phyloP scores from a whole-genome alignment of 2,113 vertebrate genomes.

The Herpetotheres cachinnans region DNA sequence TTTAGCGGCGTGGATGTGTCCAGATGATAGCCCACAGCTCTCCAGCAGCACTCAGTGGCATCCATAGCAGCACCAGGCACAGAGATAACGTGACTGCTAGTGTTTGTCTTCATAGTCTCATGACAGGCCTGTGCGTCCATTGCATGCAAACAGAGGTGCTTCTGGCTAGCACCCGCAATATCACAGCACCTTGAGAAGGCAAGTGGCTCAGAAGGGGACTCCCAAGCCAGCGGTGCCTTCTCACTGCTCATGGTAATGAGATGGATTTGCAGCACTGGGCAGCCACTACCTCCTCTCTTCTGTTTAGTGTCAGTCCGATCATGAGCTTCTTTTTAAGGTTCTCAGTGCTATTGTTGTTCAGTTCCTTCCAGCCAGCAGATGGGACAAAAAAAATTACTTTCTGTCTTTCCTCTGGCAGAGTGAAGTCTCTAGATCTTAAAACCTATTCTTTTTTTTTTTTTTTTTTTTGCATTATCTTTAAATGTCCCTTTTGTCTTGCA shows the following conservation, averaged over 20 bases:
- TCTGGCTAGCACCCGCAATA: not conserved
- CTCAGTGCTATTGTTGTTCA: not conserved
- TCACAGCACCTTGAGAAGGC: not conserved
- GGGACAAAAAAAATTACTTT: not conserved
- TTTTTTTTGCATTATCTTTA: slow-evolving; percentile 15
- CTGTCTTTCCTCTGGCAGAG: not conserved
- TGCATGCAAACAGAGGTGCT: not conserved
- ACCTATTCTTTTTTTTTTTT: not conserved
- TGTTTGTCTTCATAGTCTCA: not conserved
- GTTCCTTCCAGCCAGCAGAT: not conserved
- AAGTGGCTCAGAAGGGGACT: not conserved
- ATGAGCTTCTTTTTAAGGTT: not conserved
- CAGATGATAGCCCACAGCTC: not conserved
- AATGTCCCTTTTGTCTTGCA: slow-evolving; percentile 46
- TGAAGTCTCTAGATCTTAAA: slow-evolving; percentile 23
- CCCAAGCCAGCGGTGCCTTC: not conserved
- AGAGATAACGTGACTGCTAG: not conserved
- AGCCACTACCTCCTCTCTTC: not conserved
- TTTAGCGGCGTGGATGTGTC: not conserved
- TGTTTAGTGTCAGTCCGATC: not conserved
- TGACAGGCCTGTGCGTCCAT: rapidly evolving
- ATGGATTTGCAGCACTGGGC: not conserved
- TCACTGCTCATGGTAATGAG: not conserved
- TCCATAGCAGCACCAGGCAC: not conserved
- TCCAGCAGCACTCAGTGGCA: not conserved